phyloP scores from a whole-genome alignment of 2,113 vertebrate genomes.

The Erythrolamprus reginae region DNA sequence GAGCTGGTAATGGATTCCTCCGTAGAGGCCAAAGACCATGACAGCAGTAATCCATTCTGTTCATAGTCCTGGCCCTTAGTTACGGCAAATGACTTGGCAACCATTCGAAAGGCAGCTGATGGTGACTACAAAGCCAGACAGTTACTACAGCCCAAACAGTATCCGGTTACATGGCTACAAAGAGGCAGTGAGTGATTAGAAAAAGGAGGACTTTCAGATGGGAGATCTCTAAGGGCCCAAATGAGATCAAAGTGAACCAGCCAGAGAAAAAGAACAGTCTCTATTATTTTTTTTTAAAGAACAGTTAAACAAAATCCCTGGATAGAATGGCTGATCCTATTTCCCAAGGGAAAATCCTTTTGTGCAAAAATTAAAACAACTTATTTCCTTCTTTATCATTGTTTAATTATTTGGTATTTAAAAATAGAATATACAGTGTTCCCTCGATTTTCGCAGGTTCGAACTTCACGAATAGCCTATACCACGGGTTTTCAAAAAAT shows the following conservation, averaged over 20 bases:
- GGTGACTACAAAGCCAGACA: conserved; percentile 37
- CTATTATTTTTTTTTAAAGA: no score
- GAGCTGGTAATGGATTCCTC: conserved; percentile 41
- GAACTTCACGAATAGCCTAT: no score
- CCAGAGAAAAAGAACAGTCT: not conserved
- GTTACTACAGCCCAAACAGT: conserved; percentile 25
- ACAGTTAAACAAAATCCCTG: not conserved
- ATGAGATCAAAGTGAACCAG: conserved; percentile 18
- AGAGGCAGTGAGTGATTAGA: not conserved
- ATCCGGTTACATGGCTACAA: conserved; percentile 33
- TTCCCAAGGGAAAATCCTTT: conserved; percentile 12
- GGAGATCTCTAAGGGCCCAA: not conserved
- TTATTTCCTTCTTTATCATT: not conserved
- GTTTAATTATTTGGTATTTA: not conserved
- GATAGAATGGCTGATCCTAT: not conserved
- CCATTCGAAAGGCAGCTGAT: conserved; percentile 39
- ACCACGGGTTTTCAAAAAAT: no score
- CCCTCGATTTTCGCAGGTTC: no score
- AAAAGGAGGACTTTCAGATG: conserved; percentile 2
- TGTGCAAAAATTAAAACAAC: not conserved
- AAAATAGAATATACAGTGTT: no score
- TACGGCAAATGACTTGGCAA: conserved; percentile 53
- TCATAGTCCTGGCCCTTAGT: conserved; percentile 41
- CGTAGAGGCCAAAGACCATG: conserved; percentile 38
- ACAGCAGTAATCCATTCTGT: conserved; percentile 47